Conservation (phyloP, 1,140 invertebrate species). For the Scaptomyza graminum region DNA sequence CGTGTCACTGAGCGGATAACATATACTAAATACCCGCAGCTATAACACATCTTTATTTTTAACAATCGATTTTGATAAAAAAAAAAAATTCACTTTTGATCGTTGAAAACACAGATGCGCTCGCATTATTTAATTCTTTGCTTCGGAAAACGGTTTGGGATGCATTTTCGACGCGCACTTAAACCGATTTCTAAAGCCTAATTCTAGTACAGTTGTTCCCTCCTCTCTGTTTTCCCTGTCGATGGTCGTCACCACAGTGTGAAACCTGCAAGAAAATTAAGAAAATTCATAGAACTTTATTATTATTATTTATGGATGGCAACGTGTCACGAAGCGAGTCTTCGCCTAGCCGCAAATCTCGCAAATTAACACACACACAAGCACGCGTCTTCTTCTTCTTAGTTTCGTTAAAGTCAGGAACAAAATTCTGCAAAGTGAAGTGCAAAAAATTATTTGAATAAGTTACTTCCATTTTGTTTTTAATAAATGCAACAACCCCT, state of each 20-base stretch:
- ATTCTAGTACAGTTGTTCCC: background rate
- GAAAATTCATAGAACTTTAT: background rate
- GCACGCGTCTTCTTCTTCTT: background rate
- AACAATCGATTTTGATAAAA: constrained; percentile 40
- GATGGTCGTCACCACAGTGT: constrained; percentile 6
- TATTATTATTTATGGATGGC: no score
- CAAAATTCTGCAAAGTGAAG: no score
- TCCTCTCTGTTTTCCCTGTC: constrained; percentile 17
- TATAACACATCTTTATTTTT: constrained; percentile 16
- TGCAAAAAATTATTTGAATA: constrained; percentile 36
- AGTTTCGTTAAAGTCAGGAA: no score
- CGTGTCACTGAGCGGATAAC: constrained; percentile 36
- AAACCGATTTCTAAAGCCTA: constrained; percentile 57
- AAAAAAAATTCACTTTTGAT: constrained; percentile 31
- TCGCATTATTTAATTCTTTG: constrained; percentile 8
- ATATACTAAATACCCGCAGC: constrained; percentile 27
- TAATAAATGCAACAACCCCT: constrained; percentile 12
- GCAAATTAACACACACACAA: constrained; percentile 22
- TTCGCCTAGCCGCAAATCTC: constrained; percentile 3
- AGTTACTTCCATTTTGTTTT: constrained; percentile 59
- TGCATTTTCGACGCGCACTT: background rate
- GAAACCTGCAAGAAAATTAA: constrained; percentile 7
- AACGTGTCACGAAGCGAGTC: constrained; percentile 41
- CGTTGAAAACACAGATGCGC: constrained; percentile 17
- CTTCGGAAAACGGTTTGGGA: constrained; percentile 57